These are phyloP conservation scores for Dynastes hyllus DNA, from an alignment of 2,888 invertebrate genomes.

Conservation along the genomic window DNA sequence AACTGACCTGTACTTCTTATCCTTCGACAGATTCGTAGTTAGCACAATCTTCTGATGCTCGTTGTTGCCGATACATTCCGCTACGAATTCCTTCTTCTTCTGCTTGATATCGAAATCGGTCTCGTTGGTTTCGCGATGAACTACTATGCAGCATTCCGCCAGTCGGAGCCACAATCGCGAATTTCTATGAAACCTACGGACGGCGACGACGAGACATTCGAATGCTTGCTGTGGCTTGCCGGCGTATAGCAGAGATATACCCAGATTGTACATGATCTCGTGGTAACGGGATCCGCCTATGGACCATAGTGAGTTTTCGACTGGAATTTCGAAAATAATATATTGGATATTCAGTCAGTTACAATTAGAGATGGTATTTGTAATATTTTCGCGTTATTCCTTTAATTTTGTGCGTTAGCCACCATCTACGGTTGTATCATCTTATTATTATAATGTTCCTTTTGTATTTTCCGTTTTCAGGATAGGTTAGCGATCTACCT, in stretches of 20 bases:
- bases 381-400: too few species aligned
- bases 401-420: too few species aligned
- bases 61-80: constrained; percentile 75
- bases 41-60: constrained; percentile 78
- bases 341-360: neutral
- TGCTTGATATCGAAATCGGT: constrained; percentile 76
- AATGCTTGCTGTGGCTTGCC: constrained; percentile 90
- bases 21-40: constrained; percentile 73
- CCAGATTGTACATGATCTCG: constrained; percentile 86
- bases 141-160: constrained; percentile 91
- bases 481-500: too few species aligned
- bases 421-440: too few species aligned
- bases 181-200: constrained; percentile 89
- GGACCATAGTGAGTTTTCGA: constrained; percentile 76
- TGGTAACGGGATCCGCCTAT: constrained; percentile 77
- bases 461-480: too few species aligned
- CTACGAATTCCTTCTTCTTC: constrained; percentile 76
- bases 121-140: constrained; percentile 75
- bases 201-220: constrained; percentile 90
- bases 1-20: constrained; percentile 73
- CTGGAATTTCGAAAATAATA: constrained; percentile 58
- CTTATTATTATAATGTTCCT: too few species aligned
- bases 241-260: constrained; percentile 87
- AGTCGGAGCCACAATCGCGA: constrained; percentile 93
- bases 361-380: too few species aligned